Evolutionary conservation across 2,888 invertebrate species (phyloP).

Genomic region (Serripes groenlandicus): DNA sequence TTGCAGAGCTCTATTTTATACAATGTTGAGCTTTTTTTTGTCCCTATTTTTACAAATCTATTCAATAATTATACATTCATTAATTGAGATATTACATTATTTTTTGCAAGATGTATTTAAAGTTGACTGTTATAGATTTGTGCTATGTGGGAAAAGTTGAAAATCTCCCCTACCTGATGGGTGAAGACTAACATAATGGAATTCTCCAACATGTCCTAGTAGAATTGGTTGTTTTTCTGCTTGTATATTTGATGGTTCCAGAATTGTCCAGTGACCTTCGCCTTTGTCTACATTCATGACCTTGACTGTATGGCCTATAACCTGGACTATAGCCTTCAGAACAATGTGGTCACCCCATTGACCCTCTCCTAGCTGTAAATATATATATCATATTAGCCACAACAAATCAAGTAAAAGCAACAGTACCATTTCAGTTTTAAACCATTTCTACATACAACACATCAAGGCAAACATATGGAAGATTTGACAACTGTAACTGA

Average conservation of each 20-base stretch:
- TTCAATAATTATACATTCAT: too few relatives aligned
- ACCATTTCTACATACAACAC: too few relatives aligned
- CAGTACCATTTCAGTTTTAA: too few relatives aligned
- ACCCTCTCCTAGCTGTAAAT: conserved; percentile 48
- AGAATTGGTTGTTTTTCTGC: conserved; percentile 31
- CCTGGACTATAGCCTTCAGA: conserved; percentile 58
- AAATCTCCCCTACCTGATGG: conserved; percentile 37
- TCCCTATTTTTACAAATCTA: too few relatives aligned
- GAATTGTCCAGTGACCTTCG: conserved; percentile 37
- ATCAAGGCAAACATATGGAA: too few relatives aligned
- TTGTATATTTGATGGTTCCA: conserved; percentile 29
- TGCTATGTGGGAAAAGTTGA: too few relatives aligned
- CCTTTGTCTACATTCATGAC: conserved; percentile 28
- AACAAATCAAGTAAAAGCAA: background rate
- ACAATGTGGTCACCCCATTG: conserved; percentile 72
- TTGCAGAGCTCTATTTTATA: too few relatives aligned
- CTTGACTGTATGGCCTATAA: conserved; percentile 41
- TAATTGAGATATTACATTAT: too few relatives aligned
- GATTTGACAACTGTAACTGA: too few relatives aligned
- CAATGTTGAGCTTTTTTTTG: too few relatives aligned
- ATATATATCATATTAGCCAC: background rate
- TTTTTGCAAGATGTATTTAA: too few relatives aligned
- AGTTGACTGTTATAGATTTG: too few relatives aligned
- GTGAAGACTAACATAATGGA: conserved; percentile 69
- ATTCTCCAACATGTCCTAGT: conserved; percentile 68